A percentile compares a stretch with the other conserved stretches of the same genome.
Evolutionary conservation across 64 coral and sea anemone genomes (phyloP).

Genomic region (Catalaphyllia jardinei): DNA sequence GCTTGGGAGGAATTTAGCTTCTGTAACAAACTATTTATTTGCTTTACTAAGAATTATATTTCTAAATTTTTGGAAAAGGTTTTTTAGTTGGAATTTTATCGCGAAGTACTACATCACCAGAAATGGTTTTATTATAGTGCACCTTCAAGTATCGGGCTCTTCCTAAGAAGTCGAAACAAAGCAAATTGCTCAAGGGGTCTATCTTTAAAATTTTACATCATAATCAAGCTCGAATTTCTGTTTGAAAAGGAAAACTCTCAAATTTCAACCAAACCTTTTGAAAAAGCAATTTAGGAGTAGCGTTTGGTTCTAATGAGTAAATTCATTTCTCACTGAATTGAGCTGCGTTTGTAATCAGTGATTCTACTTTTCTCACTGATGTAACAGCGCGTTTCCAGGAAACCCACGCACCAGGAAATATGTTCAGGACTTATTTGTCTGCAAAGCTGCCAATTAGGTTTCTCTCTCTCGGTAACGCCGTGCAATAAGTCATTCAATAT

Average conservation of each 20-base stretch:
- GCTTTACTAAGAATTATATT: background rate
- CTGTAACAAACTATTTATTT: slow-evolving; percentile 6
- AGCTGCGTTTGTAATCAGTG: background rate
- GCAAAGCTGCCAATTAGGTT: slow-evolving; percentile 19
- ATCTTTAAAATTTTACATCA: no score
- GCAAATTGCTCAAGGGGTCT: no score
- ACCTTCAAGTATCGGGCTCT: background rate
- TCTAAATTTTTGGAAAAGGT: background rate
- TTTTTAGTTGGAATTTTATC: background rate
- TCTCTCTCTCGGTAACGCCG: slow-evolving; percentile 19
- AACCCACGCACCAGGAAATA: background rate
- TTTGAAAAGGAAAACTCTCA: background rate
- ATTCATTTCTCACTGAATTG: background rate
- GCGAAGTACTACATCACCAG: background rate
- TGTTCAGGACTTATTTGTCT: slow-evolving; percentile 8
- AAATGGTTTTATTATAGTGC: background rate
- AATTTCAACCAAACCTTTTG: background rate
- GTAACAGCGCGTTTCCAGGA: background rate
- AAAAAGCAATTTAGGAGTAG: background rate
- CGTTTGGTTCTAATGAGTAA: background rate
- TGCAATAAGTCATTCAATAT: background rate
- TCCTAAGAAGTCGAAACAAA: no score
- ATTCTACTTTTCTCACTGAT: background rate
- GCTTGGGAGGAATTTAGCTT: background rate
- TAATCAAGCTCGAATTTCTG: no score